phyloP scores from a whole-genome alignment of 1,140 invertebrate genomes.

The Lucilia sericata region DNA sequence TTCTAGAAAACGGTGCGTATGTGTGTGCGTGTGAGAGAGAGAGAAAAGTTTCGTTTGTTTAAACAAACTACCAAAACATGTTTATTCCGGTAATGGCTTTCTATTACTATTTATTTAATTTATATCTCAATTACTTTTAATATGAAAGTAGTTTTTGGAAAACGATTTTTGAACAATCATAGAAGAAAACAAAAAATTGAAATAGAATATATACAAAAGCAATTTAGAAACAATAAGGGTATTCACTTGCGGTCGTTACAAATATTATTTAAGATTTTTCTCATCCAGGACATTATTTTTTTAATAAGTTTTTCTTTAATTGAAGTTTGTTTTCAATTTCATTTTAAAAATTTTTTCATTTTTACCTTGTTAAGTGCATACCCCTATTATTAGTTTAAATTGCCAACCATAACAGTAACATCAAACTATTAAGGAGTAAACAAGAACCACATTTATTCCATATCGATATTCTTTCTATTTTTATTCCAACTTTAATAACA shows the following conservation, averaged over 20 bases:
- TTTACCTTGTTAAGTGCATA: not conserved
- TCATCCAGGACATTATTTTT: too few relatives aligned
- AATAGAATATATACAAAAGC: not conserved
- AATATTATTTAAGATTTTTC: too few relatives aligned
- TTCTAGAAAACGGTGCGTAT: not conserved
- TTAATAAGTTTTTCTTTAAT: too few relatives aligned
- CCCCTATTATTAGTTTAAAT: not conserved
- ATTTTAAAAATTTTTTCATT: not conserved
- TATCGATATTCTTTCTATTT: not conserved
- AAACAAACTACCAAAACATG: conserved; percentile 15
- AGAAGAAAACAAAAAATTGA: not conserved
- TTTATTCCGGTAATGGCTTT: conserved; percentile 11
- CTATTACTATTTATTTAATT: conserved; percentile 25
- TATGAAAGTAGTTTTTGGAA: conserved; percentile 16
- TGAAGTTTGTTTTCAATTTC: not conserved
- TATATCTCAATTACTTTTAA: conserved; percentile 21
- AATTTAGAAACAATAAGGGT: not conserved
- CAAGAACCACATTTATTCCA: not conserved
- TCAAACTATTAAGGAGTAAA: not conserved
- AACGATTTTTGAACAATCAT: not conserved
- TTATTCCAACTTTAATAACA: too few relatives aligned
- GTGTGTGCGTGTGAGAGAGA: not conserved
- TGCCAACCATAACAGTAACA: not conserved
- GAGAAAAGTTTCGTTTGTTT: not conserved
- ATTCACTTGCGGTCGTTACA: too few relatives aligned